phyloP scores from a whole-genome alignment of 2,888 invertebrate species.

The Drosophila lacicola region DNA sequence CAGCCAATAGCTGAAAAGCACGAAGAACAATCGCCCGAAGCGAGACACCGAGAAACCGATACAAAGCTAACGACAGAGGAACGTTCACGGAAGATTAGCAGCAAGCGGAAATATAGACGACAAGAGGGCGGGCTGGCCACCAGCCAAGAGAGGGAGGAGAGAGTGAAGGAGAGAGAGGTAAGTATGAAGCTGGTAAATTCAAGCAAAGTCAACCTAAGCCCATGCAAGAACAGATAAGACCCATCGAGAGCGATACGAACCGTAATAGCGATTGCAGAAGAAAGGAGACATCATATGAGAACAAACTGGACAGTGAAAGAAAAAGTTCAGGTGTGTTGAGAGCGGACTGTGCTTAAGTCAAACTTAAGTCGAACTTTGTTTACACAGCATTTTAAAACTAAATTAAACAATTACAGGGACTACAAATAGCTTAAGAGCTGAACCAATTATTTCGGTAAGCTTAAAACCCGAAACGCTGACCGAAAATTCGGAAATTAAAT shows the following conservation, averaged over 20 bases:
- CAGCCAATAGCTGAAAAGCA: too few species aligned
- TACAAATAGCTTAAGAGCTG: neutral
- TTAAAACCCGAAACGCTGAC: neutral
- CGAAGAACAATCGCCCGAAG: neutral
- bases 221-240: constrained; percentile 3
- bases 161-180: constrained; percentile 6
- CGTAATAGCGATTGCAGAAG: constrained; percentile 3
- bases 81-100: neutral
- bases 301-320: too few species aligned
- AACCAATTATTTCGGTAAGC: neutral
- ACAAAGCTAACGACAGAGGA: constrained; percentile 3
- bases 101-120: constrained; percentile 8
- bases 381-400: constrained; percentile 1
- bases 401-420: constrained; percentile 4
- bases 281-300: neutral
- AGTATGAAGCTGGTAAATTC: neutral
- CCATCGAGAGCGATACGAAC: constrained; percentile 9
- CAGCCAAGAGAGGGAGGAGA: constrained; percentile 6
- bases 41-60: constrained; percentile 25
- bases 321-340: constrained; percentile 9
- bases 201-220: neutral
- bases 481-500: neutral
- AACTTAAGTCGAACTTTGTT: neutral
- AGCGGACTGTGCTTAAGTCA: neutral
- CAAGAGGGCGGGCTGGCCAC: constrained; percentile 33